Percentiles rank a stretch among this genome's conserved stretches.
phyloP scores from a whole-genome alignment of 2,113 vertebrate species.

The Pungitius pungitius region DNA sequence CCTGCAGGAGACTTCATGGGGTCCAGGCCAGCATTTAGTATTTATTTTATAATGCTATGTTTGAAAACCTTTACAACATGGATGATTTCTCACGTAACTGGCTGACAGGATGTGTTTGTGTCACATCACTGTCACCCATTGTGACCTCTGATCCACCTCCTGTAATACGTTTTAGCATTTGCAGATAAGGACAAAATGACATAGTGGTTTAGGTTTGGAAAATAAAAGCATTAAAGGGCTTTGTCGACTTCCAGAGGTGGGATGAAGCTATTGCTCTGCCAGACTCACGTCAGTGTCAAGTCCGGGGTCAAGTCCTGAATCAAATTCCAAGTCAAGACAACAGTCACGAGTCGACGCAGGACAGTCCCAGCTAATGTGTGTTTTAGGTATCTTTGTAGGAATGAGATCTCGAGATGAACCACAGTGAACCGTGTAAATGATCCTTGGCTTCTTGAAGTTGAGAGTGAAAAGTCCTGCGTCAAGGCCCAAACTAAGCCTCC shows the following conservation, averaged over 20 bases:
- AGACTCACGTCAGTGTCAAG: neutral
- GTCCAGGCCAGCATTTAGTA: neutral
- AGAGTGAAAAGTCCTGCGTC: neutral
- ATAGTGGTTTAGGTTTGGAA: neutral
- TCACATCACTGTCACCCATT: neutral
- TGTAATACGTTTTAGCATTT: neutral
- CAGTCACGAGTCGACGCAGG: neutral
- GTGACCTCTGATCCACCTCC: neutral
- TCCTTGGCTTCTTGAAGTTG: neutral
- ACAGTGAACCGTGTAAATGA: neutral
- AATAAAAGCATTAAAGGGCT: neutral
- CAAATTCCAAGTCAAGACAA: neutral
- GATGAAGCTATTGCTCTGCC: neutral
- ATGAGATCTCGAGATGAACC: too few species aligned
- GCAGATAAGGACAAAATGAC: neutral
- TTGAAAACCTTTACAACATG: neutral
- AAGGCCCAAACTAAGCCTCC: neutral
- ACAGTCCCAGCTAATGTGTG: too few species aligned
- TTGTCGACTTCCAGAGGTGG: neutral
- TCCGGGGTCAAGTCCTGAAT: neutral
- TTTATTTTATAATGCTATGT: neutral
- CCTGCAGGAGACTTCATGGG: neutral
- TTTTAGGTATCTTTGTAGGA: too few species aligned
- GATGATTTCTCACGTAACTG: neutral
- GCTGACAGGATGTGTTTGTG: neutral